Percentiles rank a stretch among this genome's conserved stretches.
Evolutionary conservation across 1,140 invertebrate species (phyloP).

Genomic region (Diorhabda elongata): DNA sequence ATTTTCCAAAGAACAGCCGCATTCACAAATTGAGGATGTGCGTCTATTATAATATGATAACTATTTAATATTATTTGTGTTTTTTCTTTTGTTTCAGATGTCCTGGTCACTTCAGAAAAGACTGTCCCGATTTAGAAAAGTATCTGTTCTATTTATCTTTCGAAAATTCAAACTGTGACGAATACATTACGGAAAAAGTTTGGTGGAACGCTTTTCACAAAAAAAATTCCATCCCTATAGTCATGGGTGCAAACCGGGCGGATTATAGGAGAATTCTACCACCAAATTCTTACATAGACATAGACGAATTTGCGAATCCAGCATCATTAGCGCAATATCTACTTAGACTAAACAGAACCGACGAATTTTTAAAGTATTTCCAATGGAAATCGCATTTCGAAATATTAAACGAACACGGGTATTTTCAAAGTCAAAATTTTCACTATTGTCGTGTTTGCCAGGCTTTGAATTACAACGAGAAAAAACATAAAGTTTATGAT

Average conservation of each 20-base stretch:
- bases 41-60: no score
- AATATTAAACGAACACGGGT: constrained; percentile 70
- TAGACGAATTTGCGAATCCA: constrained; percentile 65
- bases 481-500: constrained; percentile 51
- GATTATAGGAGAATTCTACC: constrained; percentile 58
- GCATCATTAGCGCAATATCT: constrained; percentile 61
- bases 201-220: constrained; percentile 60
- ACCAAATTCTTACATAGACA: constrained; percentile 65
- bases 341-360: constrained; percentile 53
- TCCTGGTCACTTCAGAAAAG: constrained; percentile 55
- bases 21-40: no score
- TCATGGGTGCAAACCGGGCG: constrained; percentile 56
- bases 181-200: constrained; percentile 69
- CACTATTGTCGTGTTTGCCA: constrained; percentile 82
- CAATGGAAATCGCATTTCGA: constrained; percentile 63
- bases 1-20: no score
- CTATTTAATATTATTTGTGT: no score
- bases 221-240: constrained; percentile 65
- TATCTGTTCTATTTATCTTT: constrained; percentile 76
- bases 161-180: constrained; percentile 68
- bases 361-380: constrained; percentile 61
- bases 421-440: constrained; percentile 60
- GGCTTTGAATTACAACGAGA: constrained; percentile 62
- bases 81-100: constrained; percentile 50
- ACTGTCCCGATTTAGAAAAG: constrained; percentile 53